Percentiles rank a stretch among this genome's conserved stretches.
These are phyloP conservation scores for Myotis vivesi DNA, from an alignment of 2,797 vertebrate species.

Conservation along the genomic window DNA sequence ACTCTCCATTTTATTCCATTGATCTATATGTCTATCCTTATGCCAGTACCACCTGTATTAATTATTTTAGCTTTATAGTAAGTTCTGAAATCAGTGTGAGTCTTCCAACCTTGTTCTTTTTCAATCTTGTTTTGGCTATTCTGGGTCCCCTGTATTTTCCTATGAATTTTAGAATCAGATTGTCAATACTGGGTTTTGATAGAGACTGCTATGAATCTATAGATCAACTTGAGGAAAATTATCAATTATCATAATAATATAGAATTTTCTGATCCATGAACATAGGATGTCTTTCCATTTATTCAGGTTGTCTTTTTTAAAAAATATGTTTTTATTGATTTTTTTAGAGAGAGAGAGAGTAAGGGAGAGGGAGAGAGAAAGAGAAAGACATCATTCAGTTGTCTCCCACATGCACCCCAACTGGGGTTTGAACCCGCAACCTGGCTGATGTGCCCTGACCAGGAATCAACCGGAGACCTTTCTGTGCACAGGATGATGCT, in stretches of 20 bases:
- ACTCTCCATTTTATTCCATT: neutral
- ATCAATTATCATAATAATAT: neutral
- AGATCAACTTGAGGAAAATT: neutral
- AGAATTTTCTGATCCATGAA: neutral
- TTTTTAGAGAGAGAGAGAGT: neutral
- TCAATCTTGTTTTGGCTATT: neutral
- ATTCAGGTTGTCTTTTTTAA: neutral
- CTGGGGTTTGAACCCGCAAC: neutral
- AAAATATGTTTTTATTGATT: neutral
- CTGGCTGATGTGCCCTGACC: neutral
- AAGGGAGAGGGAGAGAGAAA: neutral
- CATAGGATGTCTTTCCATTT: neutral
- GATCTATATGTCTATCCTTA: neutral
- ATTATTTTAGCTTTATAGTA: neutral
- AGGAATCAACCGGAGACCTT: neutral
- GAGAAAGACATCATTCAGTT: neutral
- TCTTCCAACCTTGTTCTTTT: neutral
- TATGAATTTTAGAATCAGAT: neutral
- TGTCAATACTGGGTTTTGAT: neutral
- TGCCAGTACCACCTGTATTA: neutral
- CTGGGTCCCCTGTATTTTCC: neutral
- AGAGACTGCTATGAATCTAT: neutral
- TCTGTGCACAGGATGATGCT: neutral
- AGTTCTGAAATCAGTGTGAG: neutral
- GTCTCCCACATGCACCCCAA: neutral